These are phyloP conservation scores for Scartelaos histophorus DNA, from an alignment of 2,113 vertebrate species.

Conservation along the genomic window DNA sequence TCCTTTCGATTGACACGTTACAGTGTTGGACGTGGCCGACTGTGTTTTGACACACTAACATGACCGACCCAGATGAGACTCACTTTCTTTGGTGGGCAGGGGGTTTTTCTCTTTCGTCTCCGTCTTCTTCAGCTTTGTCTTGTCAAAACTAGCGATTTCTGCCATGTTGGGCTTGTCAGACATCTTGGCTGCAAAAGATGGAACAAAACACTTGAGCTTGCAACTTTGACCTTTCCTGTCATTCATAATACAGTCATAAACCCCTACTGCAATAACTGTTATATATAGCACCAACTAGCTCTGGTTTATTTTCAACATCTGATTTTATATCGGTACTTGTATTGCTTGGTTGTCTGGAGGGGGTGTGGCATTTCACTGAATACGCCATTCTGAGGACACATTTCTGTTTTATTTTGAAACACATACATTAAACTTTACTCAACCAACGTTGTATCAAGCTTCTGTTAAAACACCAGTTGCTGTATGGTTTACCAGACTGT, in stretches of 20 bases:
- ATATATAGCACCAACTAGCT: too few relatives aligned
- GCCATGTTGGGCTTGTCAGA: constrained; percentile 88
- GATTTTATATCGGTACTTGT: too few relatives aligned
- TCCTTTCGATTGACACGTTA: constrained; percentile 15
- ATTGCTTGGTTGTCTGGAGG: too few relatives aligned
- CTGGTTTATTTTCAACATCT: too few relatives aligned
- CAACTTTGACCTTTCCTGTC: constrained; percentile 41
- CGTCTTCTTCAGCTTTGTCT: constrained; percentile 90
- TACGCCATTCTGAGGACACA: too few relatives aligned
- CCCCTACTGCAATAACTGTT: too few relatives aligned
- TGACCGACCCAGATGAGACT: constrained; percentile 56
- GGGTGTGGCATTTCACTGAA: too few relatives aligned
- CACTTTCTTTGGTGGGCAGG: constrained; percentile 89
- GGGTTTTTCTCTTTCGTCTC: constrained; percentile 90
- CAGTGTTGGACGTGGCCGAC: constrained; percentile 35
- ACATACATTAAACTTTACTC: too few relatives aligned
- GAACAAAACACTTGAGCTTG: constrained; percentile 26
- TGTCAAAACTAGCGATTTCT: constrained; percentile 88
- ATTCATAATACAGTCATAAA: neutral
- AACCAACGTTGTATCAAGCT: neutral
- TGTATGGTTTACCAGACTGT: neutral
- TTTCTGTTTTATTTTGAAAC: too few relatives aligned
- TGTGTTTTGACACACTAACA: constrained; percentile 16
- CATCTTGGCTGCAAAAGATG: constrained; percentile 78
- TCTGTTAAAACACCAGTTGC: neutral